Percentiles rank a stretch among this genome's conserved stretches.
Evolutionary conservation across 2,113 vertebrate genomes (phyloP).

Genomic region (Reinhardtius hippoglossoides): DNA sequence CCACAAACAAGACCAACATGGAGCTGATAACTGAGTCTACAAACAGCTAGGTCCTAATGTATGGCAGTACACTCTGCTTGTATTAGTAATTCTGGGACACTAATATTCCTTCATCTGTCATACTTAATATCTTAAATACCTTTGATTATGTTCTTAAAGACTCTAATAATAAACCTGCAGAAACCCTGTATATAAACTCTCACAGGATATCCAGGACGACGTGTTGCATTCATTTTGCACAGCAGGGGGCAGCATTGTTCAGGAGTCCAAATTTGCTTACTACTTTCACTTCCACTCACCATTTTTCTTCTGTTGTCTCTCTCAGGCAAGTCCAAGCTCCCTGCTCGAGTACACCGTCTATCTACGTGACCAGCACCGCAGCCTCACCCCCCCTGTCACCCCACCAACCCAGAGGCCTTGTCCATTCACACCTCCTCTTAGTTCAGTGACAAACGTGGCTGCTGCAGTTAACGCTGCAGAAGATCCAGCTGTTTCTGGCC

Average conservation of each 20-base stretch:
- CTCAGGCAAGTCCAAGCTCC: slow-evolving; percentile 29
- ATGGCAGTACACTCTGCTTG: too few relatives aligned
- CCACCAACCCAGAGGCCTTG: neutral
- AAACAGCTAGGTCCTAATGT: too few relatives aligned
- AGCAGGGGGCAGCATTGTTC: slow-evolving; percentile 54
- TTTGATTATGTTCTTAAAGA: too few relatives aligned
- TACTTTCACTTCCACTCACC: neutral
- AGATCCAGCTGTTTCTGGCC: neutral
- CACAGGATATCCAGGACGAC: neutral
- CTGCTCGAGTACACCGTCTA: slow-evolving; percentile 20
- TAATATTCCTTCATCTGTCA: too few relatives aligned
- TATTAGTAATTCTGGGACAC: too few relatives aligned
- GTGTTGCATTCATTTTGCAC: slow-evolving; percentile 39
- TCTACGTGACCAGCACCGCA: slow-evolving; percentile 21
- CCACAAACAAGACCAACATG: too few relatives aligned
- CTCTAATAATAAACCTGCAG: too few relatives aligned
- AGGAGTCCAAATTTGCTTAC: slow-evolving; percentile 6
- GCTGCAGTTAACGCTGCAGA: neutral
- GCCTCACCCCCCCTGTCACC: neutral
- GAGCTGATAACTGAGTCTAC: too few relatives aligned
- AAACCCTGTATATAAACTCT: neutral
- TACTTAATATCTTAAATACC: too few relatives aligned
- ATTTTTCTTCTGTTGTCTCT: neutral
- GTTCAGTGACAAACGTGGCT: neutral
- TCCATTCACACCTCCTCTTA: neutral